Conservation (phyloP, 1,140 invertebrate species). For the Bombus terrestris region DNA sequence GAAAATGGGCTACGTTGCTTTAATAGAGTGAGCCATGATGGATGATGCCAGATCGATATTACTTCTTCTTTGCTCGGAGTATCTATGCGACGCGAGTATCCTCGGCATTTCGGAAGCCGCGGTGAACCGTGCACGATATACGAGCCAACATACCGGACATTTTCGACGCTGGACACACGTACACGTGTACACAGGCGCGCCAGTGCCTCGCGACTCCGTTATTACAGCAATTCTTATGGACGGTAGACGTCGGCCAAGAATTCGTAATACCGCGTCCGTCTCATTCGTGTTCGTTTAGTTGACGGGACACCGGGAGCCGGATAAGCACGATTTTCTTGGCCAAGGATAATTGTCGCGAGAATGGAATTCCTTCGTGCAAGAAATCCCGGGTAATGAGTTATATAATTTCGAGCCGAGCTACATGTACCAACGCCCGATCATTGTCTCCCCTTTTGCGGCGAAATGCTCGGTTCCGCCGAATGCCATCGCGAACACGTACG, state of each 20-base stretch:
- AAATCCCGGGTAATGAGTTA: constrained; percentile 59
- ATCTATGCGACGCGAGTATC: constrained; percentile 53
- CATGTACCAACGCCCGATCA: not conserved
- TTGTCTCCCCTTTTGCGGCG: not conserved
- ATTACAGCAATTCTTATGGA: constrained; percentile 61
- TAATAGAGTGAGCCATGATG: constrained; percentile 76
- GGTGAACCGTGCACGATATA: constrained; percentile 44
- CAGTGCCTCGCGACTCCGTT: constrained; percentile 35
- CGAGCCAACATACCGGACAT: constrained; percentile 60
- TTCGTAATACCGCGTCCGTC: constrained; percentile 48
- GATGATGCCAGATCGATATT: constrained; percentile 73
- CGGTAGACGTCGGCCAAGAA: constrained; percentile 48
- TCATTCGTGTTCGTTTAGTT: constrained; percentile 16
- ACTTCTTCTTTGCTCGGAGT: constrained; percentile 60
- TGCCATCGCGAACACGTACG: not conserved
- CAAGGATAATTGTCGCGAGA: constrained; percentile 48
- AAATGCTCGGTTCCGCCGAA: not conserved
- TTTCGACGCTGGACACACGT: constrained; percentile 47
- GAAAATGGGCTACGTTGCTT: constrained; percentile 70
- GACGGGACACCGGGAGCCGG: constrained; percentile 9
- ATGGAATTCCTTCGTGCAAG: constrained; percentile 53
- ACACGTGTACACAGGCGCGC: not conserved
- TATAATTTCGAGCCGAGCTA: constrained; percentile 46
- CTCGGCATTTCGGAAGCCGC: constrained; percentile 59
- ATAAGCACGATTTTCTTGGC: constrained; percentile 51